Evolutionary conservation across 1,140 invertebrate species (phyloP).

Genomic region (Sinella curviseta): DNA sequence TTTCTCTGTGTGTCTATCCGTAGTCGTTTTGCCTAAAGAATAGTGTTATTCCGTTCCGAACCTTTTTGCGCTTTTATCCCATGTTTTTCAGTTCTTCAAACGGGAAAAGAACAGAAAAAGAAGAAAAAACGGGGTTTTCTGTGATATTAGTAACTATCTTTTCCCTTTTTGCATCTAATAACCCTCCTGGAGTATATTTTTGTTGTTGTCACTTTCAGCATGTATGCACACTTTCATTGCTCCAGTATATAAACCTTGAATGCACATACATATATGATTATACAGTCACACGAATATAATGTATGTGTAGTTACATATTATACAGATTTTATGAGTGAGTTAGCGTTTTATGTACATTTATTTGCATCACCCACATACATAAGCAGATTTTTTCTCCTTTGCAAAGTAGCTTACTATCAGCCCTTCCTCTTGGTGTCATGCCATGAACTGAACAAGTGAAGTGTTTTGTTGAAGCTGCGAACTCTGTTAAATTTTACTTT

Average conservation of each 20-base stretch:
- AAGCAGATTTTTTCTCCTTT: too few relatives aligned
- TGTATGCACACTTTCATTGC: neutral
- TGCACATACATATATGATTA: neutral
- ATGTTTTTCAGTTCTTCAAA: neutral
- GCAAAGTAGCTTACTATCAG: too few relatives aligned
- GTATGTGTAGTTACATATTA: too few relatives aligned
- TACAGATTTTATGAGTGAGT: too few relatives aligned
- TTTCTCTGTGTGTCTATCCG: too few relatives aligned
- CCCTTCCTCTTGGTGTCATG: too few relatives aligned
- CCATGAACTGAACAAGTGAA: too few relatives aligned
- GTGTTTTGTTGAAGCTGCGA: too few relatives aligned
- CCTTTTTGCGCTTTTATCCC: neutral
- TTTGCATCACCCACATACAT: too few relatives aligned
- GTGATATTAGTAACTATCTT: neutral
- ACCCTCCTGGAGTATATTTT: too few relatives aligned
- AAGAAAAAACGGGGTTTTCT: neutral
- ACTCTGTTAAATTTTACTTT: too few relatives aligned
- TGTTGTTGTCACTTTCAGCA: neutral
- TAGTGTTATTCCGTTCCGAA: conserved; percentile 4
- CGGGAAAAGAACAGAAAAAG: neutral
- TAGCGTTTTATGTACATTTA: too few relatives aligned
- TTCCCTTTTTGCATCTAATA: neutral
- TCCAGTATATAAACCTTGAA: neutral
- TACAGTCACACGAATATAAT: neutral
- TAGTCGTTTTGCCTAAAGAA: neutral